Evolutionary conservation across 1,140 invertebrate genomes (phyloP).

Genomic region (Lordiphosa collinella): DNA sequence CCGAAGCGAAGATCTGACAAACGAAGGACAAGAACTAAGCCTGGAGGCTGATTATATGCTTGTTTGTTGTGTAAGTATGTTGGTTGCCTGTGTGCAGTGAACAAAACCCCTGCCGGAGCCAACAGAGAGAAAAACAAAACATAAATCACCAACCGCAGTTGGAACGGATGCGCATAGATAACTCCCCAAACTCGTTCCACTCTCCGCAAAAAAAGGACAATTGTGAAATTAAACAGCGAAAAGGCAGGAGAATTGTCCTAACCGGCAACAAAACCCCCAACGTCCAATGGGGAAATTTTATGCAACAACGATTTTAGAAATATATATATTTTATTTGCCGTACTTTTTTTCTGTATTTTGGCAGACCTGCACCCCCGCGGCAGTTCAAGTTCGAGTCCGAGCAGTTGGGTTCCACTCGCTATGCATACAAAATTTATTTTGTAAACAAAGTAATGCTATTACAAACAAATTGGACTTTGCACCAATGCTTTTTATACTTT

Average conservation of each 20-base stretch:
- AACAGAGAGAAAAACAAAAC: constrained; percentile 41
- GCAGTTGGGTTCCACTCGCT: constrained; percentile 44
- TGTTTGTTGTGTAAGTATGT: neutral
- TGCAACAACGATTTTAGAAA: constrained; percentile 73
- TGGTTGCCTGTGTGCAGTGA: neutral
- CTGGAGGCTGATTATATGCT: no score
- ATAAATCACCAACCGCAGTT: constrained; percentile 68
- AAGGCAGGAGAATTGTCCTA: constrained; percentile 52
- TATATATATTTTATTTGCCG: constrained; percentile 30
- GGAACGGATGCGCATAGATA: constrained; percentile 67
- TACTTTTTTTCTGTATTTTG: constrained; percentile 1
- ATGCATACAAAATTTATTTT: constrained; percentile 77
- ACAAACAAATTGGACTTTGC: constrained; percentile 77
- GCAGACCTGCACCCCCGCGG: constrained; percentile 21
- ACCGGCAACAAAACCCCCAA: constrained; percentile 33
- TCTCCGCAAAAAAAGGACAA: constrained; percentile 55
- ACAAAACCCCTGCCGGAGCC: constrained; percentile 52
- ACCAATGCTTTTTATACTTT: constrained; percentile 57
- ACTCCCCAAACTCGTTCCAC: constrained; percentile 7
- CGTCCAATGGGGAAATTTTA: constrained; percentile 74
- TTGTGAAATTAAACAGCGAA: constrained; percentile 75
- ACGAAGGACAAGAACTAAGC: no score
- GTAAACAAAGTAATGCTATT: constrained; percentile 77
- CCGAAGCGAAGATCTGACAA: no score
- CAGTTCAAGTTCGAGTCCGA: constrained; percentile 3